Base-by-base conservation (phyloP, 2,888 invertebrate genomes). In the Metacarcinus magister region DNA sequence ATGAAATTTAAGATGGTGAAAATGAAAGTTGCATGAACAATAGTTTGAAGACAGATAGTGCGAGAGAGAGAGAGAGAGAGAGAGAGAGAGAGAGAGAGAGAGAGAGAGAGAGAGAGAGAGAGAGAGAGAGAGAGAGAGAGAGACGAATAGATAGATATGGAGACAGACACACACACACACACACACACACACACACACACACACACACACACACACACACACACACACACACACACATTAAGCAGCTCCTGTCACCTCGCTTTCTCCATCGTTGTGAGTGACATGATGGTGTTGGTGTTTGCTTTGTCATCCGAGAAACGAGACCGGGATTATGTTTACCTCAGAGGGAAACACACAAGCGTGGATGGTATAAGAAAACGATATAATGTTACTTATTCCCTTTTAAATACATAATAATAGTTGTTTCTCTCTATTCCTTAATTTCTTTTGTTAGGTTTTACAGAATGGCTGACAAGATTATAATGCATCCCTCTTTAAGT, bases 181-280 rank as follows among this genome's bases (percentile, higher is more conserved):
- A 90, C 90, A 90, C 90, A 90, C 90, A 39, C 90, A 13, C 44
- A 90, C 90, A 32, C 90, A 90, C 90, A 90, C 32, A 90, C 32
- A 23, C 60, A 60, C 60, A 23, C 60, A 89, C 89, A 32, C 32
- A 89, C 89, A 32, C 89, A 89, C 89, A 32, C 89, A 89, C 89
- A 89, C 89, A 89, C 89, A 89, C 89, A 89, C 89, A 89, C 89
- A 89, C 89, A 89, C 89, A 89, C 89, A 89, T 28, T 43, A 89
- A 3, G 19, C 13, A 3, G 43, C 32, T 16, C 32, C 13, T 32
- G 43, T 1, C 13, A 39, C 39, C 39, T 39, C 39, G 39, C 39
- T 39, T 39, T 39, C 39, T 39, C 39, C 39, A 39, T 39, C 39
- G 39, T 0, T 39, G 39, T 39, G 39, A 39, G 39, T 39, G 39